Conservation (phyloP, 2,888 invertebrate species). For the Kuschelorhynchus macadamiae region DNA sequence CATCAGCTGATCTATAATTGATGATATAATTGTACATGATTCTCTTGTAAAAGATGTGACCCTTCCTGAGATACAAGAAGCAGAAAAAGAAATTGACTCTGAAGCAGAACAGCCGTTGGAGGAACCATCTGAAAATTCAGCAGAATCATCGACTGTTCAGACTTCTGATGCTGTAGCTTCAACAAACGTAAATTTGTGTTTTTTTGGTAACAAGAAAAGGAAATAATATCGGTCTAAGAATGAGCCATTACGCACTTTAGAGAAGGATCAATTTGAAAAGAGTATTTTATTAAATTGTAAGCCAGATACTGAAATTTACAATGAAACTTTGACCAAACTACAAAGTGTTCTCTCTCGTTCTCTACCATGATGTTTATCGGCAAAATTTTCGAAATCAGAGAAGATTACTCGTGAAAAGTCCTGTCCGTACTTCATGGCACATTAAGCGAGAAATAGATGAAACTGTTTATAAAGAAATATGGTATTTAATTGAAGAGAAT, state of each 20-base stretch:
- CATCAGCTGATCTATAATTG: too few relatives aligned
- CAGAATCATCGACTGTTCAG: background rate
- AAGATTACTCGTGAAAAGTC: slow-evolving; percentile 2
- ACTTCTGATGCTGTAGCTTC: background rate
- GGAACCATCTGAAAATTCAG: background rate
- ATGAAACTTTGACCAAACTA: background rate
- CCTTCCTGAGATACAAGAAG: too few relatives aligned
- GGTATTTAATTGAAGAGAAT: slow-evolving; percentile 23
- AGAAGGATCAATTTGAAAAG: slow-evolving; percentile 2
- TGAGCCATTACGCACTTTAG: background rate
- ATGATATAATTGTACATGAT: too few relatives aligned
- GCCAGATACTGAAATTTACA: background rate
- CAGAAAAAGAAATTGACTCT: background rate
- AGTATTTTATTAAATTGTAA: background rate
- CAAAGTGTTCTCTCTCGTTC: background rate
- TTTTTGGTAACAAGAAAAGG: slow-evolving; percentile 12
- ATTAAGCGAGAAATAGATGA: background rate
- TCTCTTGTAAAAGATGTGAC: too few relatives aligned
- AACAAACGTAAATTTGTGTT: slow-evolving; percentile 4
- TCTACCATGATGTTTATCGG: background rate
- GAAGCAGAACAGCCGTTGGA: background rate
- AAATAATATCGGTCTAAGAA: background rate
- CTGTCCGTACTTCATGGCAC: slow-evolving; percentile 11
- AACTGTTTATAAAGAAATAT: slow-evolving; percentile 1
- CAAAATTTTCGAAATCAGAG: background rate